These are phyloP conservation scores for Anodontia alba DNA, from an alignment of 2,888 invertebrate genomes.

Conservation along the genomic window DNA sequence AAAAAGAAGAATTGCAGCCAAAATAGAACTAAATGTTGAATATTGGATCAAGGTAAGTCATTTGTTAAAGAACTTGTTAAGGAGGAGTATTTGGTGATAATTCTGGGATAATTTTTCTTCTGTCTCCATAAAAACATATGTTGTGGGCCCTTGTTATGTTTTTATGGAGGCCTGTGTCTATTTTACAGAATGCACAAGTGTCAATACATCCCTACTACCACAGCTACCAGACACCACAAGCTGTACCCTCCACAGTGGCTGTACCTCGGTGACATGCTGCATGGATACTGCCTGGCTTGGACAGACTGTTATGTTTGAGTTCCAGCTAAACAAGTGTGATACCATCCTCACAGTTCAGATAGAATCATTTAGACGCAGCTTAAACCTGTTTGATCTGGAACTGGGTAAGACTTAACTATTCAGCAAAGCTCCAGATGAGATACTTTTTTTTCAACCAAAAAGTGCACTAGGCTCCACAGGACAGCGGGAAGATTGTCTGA, in stretches of 20 bases:
- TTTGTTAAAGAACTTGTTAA: too few relatives aligned
- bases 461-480: too few relatives aligned
- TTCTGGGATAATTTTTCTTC: too few relatives aligned
- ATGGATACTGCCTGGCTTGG: neutral
- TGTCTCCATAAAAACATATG: too few relatives aligned
- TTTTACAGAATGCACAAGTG: neutral
- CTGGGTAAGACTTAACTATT: neutral
- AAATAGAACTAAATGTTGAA: too few relatives aligned
- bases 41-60: too few relatives aligned
- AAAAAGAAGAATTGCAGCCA: too few relatives aligned
- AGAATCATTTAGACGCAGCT: neutral
- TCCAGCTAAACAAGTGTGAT: neutral
- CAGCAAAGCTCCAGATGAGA: too few relatives aligned
- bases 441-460: too few relatives aligned
- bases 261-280: neutral
- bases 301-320: neutral
- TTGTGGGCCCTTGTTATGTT: too few relatives aligned
- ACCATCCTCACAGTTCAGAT: neutral
- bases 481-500: too few relatives aligned
- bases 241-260: conserved; percentile 19
- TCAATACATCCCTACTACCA: neutral
- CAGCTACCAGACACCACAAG: neutral
- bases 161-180: neutral
- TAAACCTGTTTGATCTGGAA: neutral
- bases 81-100: too few relatives aligned